Percentiles rank a stretch among this genome's conserved stretches.
phyloP scores from a whole-genome alignment of 2,113 vertebrate species.

The Ctenomys sociabilis region DNA sequence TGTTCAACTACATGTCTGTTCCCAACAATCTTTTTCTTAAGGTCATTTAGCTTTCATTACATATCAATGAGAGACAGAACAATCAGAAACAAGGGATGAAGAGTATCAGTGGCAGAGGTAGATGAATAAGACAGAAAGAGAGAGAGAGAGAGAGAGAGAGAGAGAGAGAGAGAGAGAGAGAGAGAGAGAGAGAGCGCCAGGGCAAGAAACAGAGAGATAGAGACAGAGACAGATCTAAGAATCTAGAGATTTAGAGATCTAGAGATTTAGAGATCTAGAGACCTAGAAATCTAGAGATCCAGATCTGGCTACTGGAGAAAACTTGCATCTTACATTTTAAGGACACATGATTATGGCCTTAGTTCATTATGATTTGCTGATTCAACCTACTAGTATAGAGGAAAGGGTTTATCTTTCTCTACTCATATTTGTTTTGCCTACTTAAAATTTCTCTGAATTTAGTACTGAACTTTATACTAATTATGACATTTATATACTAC shows the following conservation, averaged over 20 bases:
- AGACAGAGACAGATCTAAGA: neutral
- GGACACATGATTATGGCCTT: neutral
- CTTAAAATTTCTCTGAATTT: slow-evolving; percentile 23
- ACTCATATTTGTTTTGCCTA: neutral
- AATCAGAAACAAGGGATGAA: neutral
- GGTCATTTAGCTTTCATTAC: neutral
- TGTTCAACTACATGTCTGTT: too few relatives aligned
- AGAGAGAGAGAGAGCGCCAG: neutral
- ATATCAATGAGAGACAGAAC: neutral
- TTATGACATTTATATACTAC: neutral
- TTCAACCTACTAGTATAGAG: neutral
- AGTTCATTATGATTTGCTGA: neutral
- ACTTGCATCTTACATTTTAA: neutral
- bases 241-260: too few relatives aligned
- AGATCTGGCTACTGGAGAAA: neutral
- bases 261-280: too few relatives aligned
- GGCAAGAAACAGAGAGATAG: neutral
- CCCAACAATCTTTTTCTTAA: too few relatives aligned
- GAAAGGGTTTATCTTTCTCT: slow-evolving; percentile 7
- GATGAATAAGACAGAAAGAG: neutral
- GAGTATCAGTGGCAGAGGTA: too few relatives aligned
- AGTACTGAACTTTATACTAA: slow-evolving; percentile 28
- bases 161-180: too few relatives aligned
- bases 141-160: neutral
- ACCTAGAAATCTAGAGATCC: neutral